Percentiles rank a stretch among this genome's conserved stretches.
These are phyloP conservation scores for Lasiurus borealis DNA, from an alignment of 2,113 vertebrate genomes.

Conservation along the genomic window DNA sequence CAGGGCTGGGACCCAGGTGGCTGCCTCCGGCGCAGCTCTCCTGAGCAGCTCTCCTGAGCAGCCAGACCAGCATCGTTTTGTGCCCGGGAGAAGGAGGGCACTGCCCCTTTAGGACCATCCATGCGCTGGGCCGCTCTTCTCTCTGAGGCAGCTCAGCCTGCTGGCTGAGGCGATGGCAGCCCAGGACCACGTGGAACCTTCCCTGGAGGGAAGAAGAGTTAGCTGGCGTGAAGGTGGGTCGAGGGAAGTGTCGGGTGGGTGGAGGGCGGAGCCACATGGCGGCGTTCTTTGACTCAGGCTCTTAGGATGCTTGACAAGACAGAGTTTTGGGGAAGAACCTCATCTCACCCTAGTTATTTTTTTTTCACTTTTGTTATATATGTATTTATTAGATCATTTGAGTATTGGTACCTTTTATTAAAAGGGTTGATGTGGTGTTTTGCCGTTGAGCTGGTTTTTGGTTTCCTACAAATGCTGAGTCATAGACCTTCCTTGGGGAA, in stretches of 20 bases:
- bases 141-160: conserved; percentile 34
- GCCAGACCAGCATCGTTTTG: background rate
- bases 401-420: conserved; percentile 75
- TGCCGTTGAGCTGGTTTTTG: conserved; percentile 56
- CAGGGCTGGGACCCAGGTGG: background rate
- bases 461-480: conserved; percentile 69
- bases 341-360: conserved; percentile 76
- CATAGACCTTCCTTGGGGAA: conserved; percentile 68
- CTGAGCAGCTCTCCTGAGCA: background rate
- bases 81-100: background rate
- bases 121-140: background rate
- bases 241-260: conserved; percentile 56
- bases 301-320: conserved; percentile 54
- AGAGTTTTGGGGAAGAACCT: conserved; percentile 69
- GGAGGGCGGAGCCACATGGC: conserved; percentile 8
- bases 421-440: conserved; percentile 74
- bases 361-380: conserved; percentile 57
- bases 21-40: background rate
- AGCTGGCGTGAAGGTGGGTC: background rate
- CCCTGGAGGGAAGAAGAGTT: background rate
- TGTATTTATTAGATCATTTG: conserved; percentile 81
- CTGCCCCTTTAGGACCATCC: background rate
- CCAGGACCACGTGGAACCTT: background rate
- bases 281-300: conserved; percentile 50
- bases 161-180: background rate